Evolutionary conservation across 1,140 invertebrate genomes (phyloP), one percentile per base, ranked within the genome.

Genomic region (Drosophila neocordata): DNA sequence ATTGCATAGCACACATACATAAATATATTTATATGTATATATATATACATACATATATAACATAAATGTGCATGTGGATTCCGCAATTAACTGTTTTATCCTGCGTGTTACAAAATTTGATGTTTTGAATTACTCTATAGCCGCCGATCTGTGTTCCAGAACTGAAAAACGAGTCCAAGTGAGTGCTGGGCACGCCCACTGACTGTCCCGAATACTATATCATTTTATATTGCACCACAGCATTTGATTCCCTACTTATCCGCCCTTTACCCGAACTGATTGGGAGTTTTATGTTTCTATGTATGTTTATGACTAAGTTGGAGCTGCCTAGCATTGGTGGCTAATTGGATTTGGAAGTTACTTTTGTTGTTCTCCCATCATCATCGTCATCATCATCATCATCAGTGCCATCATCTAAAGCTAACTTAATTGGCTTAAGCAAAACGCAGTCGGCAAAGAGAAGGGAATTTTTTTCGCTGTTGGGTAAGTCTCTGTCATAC

Each of bases 271-370:
- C 9, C 1, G 41, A 31, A 9, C 1, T 48, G 41, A 9, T 3
- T 48, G 15, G 6, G 44, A 34, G 55, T 48, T 35, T 48, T 37
- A 34, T 34, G n/a, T 22, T 8, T 27, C 1, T 52, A 31, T 27
- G n/a, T 60, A 55, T 56, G 24, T 52, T 60, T 60, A 3, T 22
- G 24, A 24, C 13, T 55, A 18, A 55, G 53, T 15, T 55, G 53
- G 53, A 34, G 53, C 7, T 48, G 8, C 7, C 44, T 64, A n/a
- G 27, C 71, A 64, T 61, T 68, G 51, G 59, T 60, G 58, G 57
- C 64, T 76, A 76, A 76, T 76, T 76, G 73, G 73, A 68, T 76
- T 75, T 73, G 73, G 34, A 73, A 73, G 69, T 76, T 61, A 9
- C 38, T 56, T 57, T 62, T 34, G 52, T 53, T 44, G 41, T 41